A percentile compares a stretch with the other conserved stretches of the same genome.
phyloP scores from a whole-genome alignment of 2,888 invertebrate species.

The Philonicus albiceps region DNA sequence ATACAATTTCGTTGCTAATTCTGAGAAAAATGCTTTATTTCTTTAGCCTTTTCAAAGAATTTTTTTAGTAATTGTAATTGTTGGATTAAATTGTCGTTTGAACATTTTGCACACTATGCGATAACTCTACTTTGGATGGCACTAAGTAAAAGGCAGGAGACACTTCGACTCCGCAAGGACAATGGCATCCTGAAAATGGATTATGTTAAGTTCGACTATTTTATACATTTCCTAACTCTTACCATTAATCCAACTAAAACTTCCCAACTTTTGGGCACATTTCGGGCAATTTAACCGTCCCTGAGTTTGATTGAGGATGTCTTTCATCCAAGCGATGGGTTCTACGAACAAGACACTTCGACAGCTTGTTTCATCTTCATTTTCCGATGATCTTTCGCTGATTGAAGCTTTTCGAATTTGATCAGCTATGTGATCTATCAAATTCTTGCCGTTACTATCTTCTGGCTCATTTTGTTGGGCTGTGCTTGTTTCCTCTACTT shows the following conservation, averaged over 20 bases:
- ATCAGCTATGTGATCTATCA: not conserved
- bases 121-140: conserved; percentile 89
- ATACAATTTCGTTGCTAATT: not conserved
- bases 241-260: conserved; percentile 91
- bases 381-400: conserved; percentile 46
- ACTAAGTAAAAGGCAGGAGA: conserved; percentile 92
- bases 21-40: not conserved
- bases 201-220: not conserved
- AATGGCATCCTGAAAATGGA: conserved; percentile 74
- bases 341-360: conserved; percentile 84
- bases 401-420: conserved; percentile 53
- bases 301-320: conserved; percentile 72
- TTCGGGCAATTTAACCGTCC: conserved; percentile 89
- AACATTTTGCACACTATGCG: conserved; percentile 87
- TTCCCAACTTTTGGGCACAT: conserved; percentile 84
- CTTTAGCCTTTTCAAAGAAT: not conserved
- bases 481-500: not conserved
- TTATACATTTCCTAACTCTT: conserved; percentile 50
- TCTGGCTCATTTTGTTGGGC: not conserved
- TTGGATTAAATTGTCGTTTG: conserved; percentile 76
- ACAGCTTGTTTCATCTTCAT: conserved; percentile 65
- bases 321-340: conserved; percentile 89
- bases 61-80: not conserved
- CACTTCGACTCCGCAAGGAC: conserved; percentile 89
- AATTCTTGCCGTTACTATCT: not conserved